A percentile compares a stretch with the other conserved stretches of the same genome.
Conservation (phyloP, 2,113 vertebrate genomes). For the Drymodes brunneopygia region DNA sequence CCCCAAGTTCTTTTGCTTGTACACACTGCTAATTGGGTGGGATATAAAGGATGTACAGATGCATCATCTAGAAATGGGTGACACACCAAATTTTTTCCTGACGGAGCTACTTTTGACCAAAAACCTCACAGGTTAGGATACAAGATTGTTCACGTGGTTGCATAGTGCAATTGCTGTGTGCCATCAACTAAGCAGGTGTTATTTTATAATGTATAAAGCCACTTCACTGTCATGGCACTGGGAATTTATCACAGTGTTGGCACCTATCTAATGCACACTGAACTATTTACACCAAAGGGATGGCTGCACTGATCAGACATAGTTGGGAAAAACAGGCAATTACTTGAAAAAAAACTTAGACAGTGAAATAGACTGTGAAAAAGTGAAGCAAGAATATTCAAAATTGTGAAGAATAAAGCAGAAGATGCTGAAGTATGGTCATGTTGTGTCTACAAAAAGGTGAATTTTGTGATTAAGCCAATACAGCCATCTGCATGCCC, state of each 20-base stretch:
- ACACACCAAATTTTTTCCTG: background rate
- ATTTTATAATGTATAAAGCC: background rate
- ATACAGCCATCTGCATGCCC: background rate
- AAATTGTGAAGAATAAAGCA: background rate
- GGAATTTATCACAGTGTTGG: background rate
- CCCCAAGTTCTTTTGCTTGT: background rate
- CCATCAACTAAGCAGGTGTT: background rate
- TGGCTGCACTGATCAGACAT: fast-evolving
- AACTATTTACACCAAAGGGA: background rate
- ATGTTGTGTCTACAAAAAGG: background rate
- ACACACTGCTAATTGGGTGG: background rate
- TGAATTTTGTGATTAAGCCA: background rate
- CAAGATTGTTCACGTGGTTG: background rate
- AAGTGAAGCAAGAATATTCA: background rate
- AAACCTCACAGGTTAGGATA: background rate
- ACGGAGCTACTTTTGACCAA: background rate
- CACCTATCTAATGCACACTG: background rate
- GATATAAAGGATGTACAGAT: background rate
- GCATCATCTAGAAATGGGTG: background rate
- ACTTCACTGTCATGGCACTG: background rate
- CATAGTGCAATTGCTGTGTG: background rate
- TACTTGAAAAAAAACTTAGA: background rate
- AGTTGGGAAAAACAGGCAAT: background rate
- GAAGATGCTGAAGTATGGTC: background rate
- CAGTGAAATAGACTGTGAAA: background rate